Conservation (phyloP, 2,797 vertebrate genomes). For the Macrochelys suwanniensis region DNA sequence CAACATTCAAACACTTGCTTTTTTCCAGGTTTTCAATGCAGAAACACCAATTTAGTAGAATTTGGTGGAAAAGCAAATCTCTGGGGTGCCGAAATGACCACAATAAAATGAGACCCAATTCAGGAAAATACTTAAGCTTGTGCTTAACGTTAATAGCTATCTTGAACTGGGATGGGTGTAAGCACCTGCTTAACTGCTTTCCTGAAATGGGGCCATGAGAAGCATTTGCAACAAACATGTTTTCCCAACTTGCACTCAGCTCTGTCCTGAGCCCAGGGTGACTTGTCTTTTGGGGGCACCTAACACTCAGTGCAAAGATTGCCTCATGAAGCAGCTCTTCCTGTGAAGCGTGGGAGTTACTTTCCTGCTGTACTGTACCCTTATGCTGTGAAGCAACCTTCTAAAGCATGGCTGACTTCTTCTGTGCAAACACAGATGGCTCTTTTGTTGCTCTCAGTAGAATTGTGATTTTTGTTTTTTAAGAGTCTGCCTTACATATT, state of each 20-base stretch:
- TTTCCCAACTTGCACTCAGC: background rate
- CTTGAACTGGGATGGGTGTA: background rate
- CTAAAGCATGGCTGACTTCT: background rate
- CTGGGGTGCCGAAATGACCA: background rate
- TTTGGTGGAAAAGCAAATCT: background rate
- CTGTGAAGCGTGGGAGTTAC: rapidly evolving
- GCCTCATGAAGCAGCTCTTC: background rate
- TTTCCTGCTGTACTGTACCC: background rate
- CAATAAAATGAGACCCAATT: background rate
- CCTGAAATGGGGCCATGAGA: rapidly evolving
- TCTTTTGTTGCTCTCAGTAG: background rate
- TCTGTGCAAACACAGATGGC: background rate
- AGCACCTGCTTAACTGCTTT: background rate
- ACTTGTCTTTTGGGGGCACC: background rate
- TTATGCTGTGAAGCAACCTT: background rate
- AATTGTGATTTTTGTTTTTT: background rate
- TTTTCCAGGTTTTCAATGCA: background rate
- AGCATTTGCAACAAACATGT: background rate
- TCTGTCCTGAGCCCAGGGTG: background rate
- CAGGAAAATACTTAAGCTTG: background rate
- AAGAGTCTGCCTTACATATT: background rate
- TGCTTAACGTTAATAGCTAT: background rate
- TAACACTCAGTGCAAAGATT: background rate
- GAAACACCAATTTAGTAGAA: background rate
- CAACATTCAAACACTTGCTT: background rate